Evolutionary conservation across 1,140 invertebrate genomes (phyloP).

Genomic region (Trissolcus basalis): DNA sequence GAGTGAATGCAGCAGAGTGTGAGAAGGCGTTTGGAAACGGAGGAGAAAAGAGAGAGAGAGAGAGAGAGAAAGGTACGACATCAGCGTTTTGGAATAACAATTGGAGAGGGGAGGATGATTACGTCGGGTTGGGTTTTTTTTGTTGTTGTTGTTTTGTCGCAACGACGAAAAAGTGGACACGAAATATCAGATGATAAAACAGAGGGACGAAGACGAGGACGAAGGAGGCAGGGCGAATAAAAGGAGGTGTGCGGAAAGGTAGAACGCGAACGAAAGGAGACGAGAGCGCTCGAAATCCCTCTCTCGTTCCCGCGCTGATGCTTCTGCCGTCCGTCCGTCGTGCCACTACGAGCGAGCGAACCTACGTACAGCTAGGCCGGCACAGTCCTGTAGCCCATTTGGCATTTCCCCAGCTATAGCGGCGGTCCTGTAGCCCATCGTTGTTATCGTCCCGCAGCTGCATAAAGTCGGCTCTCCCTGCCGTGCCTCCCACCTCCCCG

Average conservation of each 20-base stretch:
- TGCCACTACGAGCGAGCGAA: conserved; percentile 64
- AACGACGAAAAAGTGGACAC: background rate
- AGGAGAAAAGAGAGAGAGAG: conserved; percentile 59
- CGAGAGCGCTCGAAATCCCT: conserved; percentile 61
- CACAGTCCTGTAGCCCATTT: conserved; percentile 77
- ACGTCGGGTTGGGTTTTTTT: too few relatives aligned
- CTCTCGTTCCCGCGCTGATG: conserved; percentile 61
- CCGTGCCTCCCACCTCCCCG: conserved; percentile 32
- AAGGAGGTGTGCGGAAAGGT: conserved; percentile 25
- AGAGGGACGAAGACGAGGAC: conserved; percentile 5
- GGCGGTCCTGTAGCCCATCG: conserved; percentile 77
- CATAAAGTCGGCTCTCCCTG: conserved; percentile 76
- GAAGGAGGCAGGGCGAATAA: conserved; percentile 13
- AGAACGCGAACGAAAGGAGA: conserved; percentile 57
- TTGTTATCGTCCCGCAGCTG: conserved; percentile 79
- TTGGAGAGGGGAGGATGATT: too few relatives aligned
- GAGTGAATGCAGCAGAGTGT: conserved; percentile 38
- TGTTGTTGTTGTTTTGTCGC: too few relatives aligned
- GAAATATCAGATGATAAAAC: background rate
- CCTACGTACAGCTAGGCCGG: conserved; percentile 72
- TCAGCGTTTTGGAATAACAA: background rate
- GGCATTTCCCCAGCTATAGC: conserved; percentile 78
- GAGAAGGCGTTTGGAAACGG: conserved; percentile 34
- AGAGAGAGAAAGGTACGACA: conserved; percentile 47
- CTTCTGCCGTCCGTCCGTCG: conserved; percentile 64